Evolutionary conservation across 2,113 vertebrate species (phyloP), one percentile per base, ranked within the genome.

Genomic region (Cavia porcellus): DNA sequence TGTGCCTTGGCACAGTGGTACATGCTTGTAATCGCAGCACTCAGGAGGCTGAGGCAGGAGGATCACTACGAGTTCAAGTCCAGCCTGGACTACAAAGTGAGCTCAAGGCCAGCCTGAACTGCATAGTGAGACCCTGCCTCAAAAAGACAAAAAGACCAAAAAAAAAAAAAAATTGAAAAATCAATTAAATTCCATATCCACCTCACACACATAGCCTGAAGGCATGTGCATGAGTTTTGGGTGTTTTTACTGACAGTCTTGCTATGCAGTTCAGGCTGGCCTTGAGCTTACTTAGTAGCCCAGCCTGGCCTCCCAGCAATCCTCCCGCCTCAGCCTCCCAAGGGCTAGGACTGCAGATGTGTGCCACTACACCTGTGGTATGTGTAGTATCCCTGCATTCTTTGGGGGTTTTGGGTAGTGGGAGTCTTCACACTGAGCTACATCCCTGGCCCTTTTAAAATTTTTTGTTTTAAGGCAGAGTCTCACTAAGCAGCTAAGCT

Each of bases 321-420:
- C 45, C 75, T 79, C 50, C 77, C 35, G 47, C 47, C 30, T 80
- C 77, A 35, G 77, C 30, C 28, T 80, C 47, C 77, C 1, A 5
- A 52, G 77, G 32, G 30, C 47, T 80, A 11, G 47, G 77, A 80
- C 11, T 20, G 35, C 75, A 55, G 15, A 15, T 35, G 5, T 47
- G 25, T 1, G 6, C 45, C 74, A 30, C 45, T 13, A 28, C 12
- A 1, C 13, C 3, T 3, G 25, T 0, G 7, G 25, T 52, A 52
- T 35, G 11, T 80, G 32, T 35, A 35, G 30, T 80, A 20, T 55
- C 30, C 47, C 30, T 50, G 17, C 15, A 55, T 20, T 75, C 24
- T 75, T 75, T 19, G 28, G 50, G 50, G 50, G 7, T 52, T 52
- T 52, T 80, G 52, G 47, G 45, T 80, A 19, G 15, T 52, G 47